Base-by-base conservation (phyloP, 2,888 invertebrate genomes). In the Physocephala rufipes region DNA sequence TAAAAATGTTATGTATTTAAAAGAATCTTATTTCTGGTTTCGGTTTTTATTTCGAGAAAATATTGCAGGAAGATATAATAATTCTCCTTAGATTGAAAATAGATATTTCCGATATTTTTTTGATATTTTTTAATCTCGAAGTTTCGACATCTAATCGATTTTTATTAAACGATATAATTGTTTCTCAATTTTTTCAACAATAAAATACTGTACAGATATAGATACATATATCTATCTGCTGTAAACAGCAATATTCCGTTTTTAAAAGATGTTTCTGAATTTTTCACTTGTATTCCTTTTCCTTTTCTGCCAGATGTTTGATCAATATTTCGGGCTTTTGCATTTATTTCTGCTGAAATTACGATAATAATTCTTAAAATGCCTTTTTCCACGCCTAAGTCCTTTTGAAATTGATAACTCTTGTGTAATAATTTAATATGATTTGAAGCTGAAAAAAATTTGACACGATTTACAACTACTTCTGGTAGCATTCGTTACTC, bases 391-490 rank as follows among this genome's bases (percentile, higher is more conserved):
- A 30, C 15, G 2, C 16, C 16, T 65, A 30, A 26, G 26, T 13
- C 9, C n/a, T 15, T 53, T 28, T 62, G 2, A 26, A 64, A 28
- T 62, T 63, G 66, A 36, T 59, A 67, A 71, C 76, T 76, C 77
- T 78, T 78, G 78, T 78, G 76, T 76, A 78, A 78, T 75, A 75
- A 73, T 73, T 58, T 53, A 19, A 66, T 55, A 36, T 53, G n/a
- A 15, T 51, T 2, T 66, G 16, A 45, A 2, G 19, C 51, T 67
- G 36, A 49, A n/a, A 21, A 19, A 3, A 21, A 30, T 55, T 45
- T 59, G 28, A 24, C n/a, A 30, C 13, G 53, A 26, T 45, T 73
- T 74, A 67, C 72, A 70, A 74, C 74, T 73, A 74, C 65, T 74
- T 72, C 65, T 70, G 69, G 65, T 70, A 73, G 72, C 74, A 66